Evolutionary conservation across 1,140 invertebrate species (phyloP), one percentile per base, ranked within the genome.

Genomic region (Pinna nobilis): DNA sequence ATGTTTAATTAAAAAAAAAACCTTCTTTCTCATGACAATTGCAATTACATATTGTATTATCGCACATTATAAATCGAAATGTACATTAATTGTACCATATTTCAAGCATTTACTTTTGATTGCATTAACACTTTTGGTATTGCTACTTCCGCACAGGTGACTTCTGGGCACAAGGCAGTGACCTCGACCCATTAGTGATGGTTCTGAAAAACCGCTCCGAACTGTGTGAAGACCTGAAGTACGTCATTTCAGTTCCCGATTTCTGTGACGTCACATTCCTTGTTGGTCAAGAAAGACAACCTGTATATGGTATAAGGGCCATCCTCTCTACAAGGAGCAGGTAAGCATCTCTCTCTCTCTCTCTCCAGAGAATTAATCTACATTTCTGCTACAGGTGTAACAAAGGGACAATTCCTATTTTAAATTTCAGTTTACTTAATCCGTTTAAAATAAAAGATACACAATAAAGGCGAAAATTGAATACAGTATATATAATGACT

Each of bases 261-360:
- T 91, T 98, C n/a, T 98, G 97, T 91, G 97, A 98, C 88, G 96
- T 98, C 79, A 97, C 96, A 0, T 98, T 98, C 88, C 92, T 98
- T 23, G 96, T 98, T 1, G 97, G 96, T 0, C 95, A 97, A 69
- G 97, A 96, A 3, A 91, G 95, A 67, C 95, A 97, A 80, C 96
- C 96, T 1, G 96, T 98, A 7, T 97, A 96, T 85, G 97, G 96
- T 55, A 96, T 98, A 0, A 97, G 97, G 90, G 96, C 95, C 1
- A 94, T 97, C 6, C 90, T 97, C 5, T 95, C 95, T 15, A 94
- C 95, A 2, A 91, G 95, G 74, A 96, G 95, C 91, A 93, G 94
- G 93, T 95, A 81, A 81, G 86, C 25, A 44, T 41, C 20, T 32
- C 20, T 53, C 13, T n/a, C 1, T 3, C 18, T 61, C n/a, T 35